phyloP scores from a whole-genome alignment of 1,140 invertebrate genomes.

The Latrodectus geometricus region DNA sequence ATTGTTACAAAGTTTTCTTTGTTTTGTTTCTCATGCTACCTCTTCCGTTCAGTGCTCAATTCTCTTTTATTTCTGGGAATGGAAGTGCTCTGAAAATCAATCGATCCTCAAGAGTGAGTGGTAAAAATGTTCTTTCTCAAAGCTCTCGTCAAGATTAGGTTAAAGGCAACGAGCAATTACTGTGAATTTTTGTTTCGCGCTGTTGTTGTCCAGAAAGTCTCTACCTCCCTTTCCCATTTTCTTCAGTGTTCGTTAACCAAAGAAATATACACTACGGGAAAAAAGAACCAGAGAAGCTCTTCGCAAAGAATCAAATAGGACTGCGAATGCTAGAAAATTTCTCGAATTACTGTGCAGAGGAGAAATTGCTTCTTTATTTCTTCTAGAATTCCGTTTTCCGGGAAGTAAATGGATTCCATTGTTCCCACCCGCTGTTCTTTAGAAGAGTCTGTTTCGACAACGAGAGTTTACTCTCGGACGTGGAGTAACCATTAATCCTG shows the following conservation, averaged over 20 bases:
- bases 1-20: slow-evolving; percentile 30
- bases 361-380: slow-evolving; percentile 1
- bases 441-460: neutral
- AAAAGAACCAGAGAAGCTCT: neutral
- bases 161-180: slow-evolving; percentile 60
- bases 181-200: slow-evolving; percentile 8
- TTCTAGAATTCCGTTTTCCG: slow-evolving; percentile 11
- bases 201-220: neutral
- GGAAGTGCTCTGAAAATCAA: slow-evolving; percentile 45
- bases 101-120: slow-evolving; percentile 45
- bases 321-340: slow-evolving; percentile 11
- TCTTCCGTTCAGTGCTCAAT: neutral
- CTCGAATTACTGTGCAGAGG: slow-evolving; percentile 22
- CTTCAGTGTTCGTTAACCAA: slow-evolving; percentile 43
- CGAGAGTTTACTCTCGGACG: neutral
- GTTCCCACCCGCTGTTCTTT: neutral
- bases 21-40: slow-evolving; percentile 11
- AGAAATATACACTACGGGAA: slow-evolving; percentile 39
- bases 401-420: slow-evolving; percentile 32
- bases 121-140: slow-evolving; percentile 51
- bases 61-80: neutral
- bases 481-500: neutral
- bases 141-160: slow-evolving; percentile 55
- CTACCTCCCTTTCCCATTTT: neutral
- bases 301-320: slow-evolving; percentile 8